Evolutionary conservation across 2,797 vertebrate genomes (phyloP).

Genomic region (Dryobates pubescens): DNA sequence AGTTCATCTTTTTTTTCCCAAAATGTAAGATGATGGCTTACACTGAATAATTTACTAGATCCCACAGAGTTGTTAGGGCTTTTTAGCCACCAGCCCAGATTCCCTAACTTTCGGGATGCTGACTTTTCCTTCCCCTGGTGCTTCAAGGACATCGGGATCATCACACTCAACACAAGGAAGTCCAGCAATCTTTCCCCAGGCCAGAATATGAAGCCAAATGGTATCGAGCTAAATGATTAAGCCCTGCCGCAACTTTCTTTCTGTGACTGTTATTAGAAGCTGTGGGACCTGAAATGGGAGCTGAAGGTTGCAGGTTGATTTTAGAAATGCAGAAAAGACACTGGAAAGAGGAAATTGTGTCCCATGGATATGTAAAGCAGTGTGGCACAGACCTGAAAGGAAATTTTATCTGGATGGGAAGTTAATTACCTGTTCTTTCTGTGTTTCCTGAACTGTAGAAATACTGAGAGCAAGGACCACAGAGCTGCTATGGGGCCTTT

Average conservation of each 20-base stretch:
- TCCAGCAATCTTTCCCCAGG: background rate
- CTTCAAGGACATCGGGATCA: background rate
- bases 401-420: background rate
- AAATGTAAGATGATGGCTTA: background rate
- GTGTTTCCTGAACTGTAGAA: background rate
- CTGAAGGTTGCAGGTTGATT: background rate
- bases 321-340: background rate
- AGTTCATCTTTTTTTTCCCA: background rate
- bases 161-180: background rate
- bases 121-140: background rate
- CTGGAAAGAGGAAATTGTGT: background rate
- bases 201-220: background rate
- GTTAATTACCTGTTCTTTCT: background rate
- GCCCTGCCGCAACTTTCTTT: background rate
- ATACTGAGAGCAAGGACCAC: background rate
- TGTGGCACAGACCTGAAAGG: background rate
- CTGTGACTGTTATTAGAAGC: background rate
- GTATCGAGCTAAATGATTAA: background rate
- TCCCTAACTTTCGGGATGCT: background rate
- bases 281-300: background rate
- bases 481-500: background rate
- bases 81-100: background rate
- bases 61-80: background rate
- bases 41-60: background rate
- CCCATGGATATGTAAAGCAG: background rate